Percentiles rank a stretch among this genome's conserved stretches.
phyloP scores from a whole-genome alignment of 2,797 vertebrate species.

The Masticophis lateralis region DNA sequence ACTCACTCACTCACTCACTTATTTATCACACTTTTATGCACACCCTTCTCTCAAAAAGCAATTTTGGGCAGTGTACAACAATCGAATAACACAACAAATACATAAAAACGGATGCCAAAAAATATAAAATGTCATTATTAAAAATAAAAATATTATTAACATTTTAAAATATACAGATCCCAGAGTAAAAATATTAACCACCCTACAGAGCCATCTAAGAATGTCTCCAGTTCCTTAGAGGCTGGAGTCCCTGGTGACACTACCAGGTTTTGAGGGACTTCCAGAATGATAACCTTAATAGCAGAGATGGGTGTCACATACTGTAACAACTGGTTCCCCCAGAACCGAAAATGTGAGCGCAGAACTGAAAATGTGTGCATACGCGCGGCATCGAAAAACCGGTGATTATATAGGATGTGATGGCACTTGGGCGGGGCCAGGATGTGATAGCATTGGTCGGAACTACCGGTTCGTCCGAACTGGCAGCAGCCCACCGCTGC shows the following conservation, averaged over 20 bases:
- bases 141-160: not conserved
- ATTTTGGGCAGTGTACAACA: not conserved
- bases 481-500: no score
- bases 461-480: no score
- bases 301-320: no score
- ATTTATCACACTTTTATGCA: not conserved
- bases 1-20: not conserved
- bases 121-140: not conserved
- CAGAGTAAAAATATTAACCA: not conserved
- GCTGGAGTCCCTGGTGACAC: not conserved
- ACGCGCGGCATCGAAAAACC: no score
- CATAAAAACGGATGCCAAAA: not conserved
- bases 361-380: no score
- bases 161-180: not conserved
- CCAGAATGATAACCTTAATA: not conserved
- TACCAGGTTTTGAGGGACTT: not conserved
- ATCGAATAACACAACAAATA: not conserved
- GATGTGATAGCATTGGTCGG: rapidly evolving
- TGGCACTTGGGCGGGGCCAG: no score
- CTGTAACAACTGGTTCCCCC: no score
- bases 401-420: no score
- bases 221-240: not conserved
- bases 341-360: no score
- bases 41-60: not conserved
- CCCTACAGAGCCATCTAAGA: not conserved